Conservation (phyloP, 35 echinoderm and acorn worm species). For the Amphiura filiformis region DNA sequence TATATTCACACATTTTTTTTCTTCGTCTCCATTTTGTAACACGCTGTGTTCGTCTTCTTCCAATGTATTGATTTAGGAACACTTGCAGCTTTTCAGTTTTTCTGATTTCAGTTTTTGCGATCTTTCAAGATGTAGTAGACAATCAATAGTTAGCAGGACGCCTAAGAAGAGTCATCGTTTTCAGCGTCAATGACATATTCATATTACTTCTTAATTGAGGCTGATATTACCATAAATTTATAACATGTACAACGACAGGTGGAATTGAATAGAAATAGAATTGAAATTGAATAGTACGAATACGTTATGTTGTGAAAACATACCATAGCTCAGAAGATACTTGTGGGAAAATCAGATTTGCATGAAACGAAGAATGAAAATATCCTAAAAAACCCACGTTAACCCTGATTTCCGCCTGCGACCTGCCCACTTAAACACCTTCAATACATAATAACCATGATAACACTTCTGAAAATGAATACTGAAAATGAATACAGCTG, state of each 20-base stretch:
- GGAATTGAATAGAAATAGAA: no score
- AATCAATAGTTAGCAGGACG: background rate
- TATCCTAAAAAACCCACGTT: no score
- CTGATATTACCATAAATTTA: no score
- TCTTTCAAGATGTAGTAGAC: background rate
- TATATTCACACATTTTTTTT: constrained; percentile 1
- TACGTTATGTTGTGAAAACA: no score
- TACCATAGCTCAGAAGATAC: background rate
- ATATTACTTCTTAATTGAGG: no score
- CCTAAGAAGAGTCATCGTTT: background rate
- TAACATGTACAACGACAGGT: no score
- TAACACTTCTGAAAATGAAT: background rate
- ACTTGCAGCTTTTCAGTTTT: background rate
- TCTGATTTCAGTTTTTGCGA: background rate
- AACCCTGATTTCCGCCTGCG: no score
- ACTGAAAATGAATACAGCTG: no score
- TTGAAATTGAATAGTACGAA: no score
- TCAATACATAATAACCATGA: background rate
- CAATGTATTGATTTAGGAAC: background rate
- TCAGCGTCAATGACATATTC: no score
- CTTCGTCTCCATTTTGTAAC: background rate
- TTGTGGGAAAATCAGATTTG: background rate
- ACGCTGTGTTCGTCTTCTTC: background rate
- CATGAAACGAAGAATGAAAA: no score
- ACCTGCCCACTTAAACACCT: background rate